phyloP scores from a whole-genome alignment of 2,113 vertebrate genomes.

The Lycocorax pyrrhopterus region DNA sequence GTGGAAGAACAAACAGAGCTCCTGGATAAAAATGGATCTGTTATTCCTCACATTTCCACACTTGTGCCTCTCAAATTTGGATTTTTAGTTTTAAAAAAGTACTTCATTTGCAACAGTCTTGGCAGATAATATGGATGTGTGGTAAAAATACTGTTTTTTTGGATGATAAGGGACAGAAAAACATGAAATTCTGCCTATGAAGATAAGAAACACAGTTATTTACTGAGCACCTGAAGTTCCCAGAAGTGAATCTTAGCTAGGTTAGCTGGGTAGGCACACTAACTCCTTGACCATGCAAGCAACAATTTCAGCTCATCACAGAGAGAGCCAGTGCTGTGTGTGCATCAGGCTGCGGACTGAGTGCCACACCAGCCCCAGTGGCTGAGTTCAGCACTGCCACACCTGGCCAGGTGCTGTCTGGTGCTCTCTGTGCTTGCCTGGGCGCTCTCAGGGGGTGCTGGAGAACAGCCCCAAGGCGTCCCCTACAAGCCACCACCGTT shows the following conservation, averaged over 20 bases:
- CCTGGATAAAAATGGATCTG: conserved; percentile 2
- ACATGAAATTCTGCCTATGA: not conserved
- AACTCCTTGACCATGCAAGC: not conserved
- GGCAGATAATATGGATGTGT: not conserved
- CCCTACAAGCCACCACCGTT: fast-evolving
- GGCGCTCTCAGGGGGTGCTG: not conserved
- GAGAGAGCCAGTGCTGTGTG: no score
- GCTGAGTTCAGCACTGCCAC: not conserved
- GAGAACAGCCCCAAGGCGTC: not conserved
- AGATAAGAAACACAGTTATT: not conserved
- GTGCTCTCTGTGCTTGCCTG: not conserved
- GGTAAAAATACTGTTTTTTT: not conserved
- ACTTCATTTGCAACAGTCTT: not conserved
- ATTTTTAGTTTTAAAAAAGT: not conserved
- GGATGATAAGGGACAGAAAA: not conserved
- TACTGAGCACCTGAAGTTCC: not conserved
- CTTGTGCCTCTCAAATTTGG: not conserved
- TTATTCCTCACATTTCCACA: not conserved
- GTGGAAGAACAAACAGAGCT: not conserved
- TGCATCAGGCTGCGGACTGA: fast-evolving
- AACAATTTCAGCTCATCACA: not conserved
- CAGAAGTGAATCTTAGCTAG: not conserved
- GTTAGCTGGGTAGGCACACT: not conserved
- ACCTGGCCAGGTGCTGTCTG: not conserved
- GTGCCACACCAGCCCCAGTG: not conserved